These are phyloP conservation scores for Peromyscus eremicus DNA, from an alignment of 2,797 vertebrate genomes.

Conservation along the genomic window DNA sequence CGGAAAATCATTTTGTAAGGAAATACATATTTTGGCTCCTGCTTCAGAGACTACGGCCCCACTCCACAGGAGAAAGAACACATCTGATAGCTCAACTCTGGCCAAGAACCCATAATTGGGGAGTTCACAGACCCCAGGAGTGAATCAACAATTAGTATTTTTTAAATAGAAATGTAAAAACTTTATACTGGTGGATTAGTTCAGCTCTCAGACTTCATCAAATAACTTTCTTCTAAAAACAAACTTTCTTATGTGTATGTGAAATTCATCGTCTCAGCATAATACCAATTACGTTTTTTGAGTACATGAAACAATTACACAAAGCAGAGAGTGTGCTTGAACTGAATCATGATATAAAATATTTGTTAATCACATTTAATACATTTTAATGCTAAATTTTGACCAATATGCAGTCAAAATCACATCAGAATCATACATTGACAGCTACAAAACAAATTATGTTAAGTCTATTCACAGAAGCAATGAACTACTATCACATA, in stretches of 20 bases:
- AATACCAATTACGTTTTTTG: background rate
- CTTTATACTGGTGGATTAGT: background rate
- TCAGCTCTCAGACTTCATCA: background rate
- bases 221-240: too few species aligned
- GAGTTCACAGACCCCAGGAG: background rate
- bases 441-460: background rate
- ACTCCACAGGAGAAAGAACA: background rate
- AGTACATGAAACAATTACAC: background rate
- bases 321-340: background rate
- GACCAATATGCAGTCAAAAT: background rate
- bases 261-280: background rate
- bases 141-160: background rate
- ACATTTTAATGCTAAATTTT: background rate
- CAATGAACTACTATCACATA: background rate
- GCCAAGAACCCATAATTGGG: background rate
- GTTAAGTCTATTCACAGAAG: background rate
- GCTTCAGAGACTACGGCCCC: background rate
- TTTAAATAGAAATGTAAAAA: background rate
- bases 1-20: background rate
- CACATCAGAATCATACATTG: background rate
- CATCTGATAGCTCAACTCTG: background rate
- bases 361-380: background rate
- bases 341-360: slow-evolving; percentile 1
- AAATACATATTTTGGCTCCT: background rate
- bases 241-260: background rate